phyloP scores from a whole-genome alignment of 23 tunicate genomes.

The Corella eumyota region DNA sequence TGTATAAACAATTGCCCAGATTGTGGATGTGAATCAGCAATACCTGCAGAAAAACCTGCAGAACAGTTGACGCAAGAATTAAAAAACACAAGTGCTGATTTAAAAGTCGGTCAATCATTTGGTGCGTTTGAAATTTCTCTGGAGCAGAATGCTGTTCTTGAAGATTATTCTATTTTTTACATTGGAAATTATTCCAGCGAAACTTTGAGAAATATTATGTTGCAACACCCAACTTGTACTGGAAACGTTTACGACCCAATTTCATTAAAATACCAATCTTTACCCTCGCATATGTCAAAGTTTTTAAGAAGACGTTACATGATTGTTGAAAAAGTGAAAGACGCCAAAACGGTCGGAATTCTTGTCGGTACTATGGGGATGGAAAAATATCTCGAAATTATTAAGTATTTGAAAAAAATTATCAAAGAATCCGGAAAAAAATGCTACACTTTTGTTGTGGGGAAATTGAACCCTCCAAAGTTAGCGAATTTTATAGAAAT shows the following conservation, averaged over 20 bases:
- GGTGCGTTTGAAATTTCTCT: conserved; percentile 12
- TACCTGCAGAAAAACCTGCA: no score
- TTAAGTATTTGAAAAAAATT: conserved; percentile 55
- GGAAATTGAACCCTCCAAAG: conserved; percentile 74
- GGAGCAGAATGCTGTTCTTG: conserved; percentile 4
- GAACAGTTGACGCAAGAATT: no score
- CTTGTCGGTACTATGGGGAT: conserved; percentile 91
- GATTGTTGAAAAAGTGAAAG: conserved; percentile 74
- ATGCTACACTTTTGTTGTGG: conserved; percentile 65
- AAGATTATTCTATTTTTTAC: conserved; percentile 48
- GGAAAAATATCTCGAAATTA: conserved; percentile 49
- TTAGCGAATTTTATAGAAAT: conserved; percentile 93
- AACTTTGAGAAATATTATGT: conserved; percentile 36
- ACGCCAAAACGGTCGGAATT: conserved; percentile 69
- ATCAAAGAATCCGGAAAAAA: conserved; percentile 29
- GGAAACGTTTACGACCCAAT: conserved; percentile 50
- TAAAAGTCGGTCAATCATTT: no score
- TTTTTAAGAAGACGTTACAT: no score
- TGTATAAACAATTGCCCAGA: no score
- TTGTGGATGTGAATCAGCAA: no score
- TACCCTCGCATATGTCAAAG: no score
- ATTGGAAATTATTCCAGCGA: conserved; percentile 41
- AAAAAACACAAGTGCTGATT: no score
- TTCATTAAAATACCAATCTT: conserved; percentile 10
- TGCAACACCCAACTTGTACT: conserved; percentile 39